Conservation (phyloP, 1,140 invertebrate species). For the Lepidurus arcticus region DNA sequence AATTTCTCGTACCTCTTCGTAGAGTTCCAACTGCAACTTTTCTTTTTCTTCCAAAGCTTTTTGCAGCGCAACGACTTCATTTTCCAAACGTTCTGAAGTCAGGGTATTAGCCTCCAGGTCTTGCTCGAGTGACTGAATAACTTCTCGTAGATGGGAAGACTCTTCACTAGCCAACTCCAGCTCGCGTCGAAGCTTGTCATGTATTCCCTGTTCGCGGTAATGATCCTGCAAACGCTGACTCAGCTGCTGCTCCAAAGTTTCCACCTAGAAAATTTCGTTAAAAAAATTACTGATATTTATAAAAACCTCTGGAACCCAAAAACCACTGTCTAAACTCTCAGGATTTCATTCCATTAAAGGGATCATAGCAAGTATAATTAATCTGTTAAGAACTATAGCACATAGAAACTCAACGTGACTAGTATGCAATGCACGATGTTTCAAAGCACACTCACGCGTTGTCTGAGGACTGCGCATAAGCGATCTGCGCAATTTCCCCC, state of each 20-base stretch:
- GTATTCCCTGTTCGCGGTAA: not conserved
- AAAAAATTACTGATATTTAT: too few relatives aligned
- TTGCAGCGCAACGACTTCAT: not conserved
- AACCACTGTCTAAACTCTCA: not conserved
- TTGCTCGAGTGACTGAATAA: not conserved
- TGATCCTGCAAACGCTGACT: not conserved
- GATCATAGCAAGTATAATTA: not conserved
- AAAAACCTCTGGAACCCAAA: too few relatives aligned
- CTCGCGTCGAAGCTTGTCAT: not conserved
- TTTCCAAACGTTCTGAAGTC: not conserved
- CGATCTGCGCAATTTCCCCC: not conserved
- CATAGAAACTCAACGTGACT: not conserved
- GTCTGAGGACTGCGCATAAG: slow-evolving; percentile 6
- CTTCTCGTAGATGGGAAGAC: slow-evolving; percentile 1
- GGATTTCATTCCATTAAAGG: not conserved
- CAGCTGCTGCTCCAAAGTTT: not conserved
- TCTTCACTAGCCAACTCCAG: not conserved
- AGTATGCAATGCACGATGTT: not conserved
- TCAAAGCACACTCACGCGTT: not conserved
- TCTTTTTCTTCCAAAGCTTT: slow-evolving; percentile 5
- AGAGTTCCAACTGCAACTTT: not conserved
- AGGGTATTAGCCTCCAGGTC: not conserved
- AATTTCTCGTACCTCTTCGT: not conserved
- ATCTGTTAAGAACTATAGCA: not conserved
- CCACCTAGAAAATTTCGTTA: not conserved